Evolutionary conservation across 2,113 vertebrate species (phyloP).

Genomic region (Madoqua kirkii): DNA sequence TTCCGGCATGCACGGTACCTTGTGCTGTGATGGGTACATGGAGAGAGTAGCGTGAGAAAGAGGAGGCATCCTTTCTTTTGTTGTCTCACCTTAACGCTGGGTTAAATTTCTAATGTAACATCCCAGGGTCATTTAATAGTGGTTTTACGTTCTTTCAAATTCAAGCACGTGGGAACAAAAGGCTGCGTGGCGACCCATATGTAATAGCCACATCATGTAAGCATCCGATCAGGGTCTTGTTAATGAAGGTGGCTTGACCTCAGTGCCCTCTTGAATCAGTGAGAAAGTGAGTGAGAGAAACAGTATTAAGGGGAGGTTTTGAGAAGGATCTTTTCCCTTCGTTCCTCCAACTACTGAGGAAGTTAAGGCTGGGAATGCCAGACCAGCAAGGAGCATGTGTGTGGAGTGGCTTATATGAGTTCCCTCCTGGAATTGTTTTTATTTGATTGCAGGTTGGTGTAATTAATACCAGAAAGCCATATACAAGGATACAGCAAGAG

Average conservation of each 20-base stretch:
- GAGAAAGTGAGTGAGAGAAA: neutral
- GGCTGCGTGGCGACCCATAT: fast-evolving
- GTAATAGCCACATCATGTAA: fast-evolving
- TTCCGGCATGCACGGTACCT: fast-evolving
- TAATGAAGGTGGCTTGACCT: neutral
- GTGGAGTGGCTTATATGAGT: fast-evolving
- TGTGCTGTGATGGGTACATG: neutral
- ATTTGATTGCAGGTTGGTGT: neutral
- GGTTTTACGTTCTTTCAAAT: neutral
- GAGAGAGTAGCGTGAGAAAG: neutral
- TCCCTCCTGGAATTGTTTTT: neutral
- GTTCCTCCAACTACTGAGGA: neutral
- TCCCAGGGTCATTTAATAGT: neutral
- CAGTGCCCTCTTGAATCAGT: neutral
- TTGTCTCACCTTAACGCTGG: neutral
- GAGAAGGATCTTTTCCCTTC: neutral
- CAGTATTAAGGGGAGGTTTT: neutral
- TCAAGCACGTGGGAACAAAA: neutral
- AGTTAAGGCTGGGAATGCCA: neutral
- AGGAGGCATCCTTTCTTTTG: neutral
- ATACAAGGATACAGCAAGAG: neutral
- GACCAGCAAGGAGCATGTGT: neutral
- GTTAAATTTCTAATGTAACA: neutral
- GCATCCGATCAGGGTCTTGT: neutral
- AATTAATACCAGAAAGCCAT: neutral